Base-by-base conservation (phyloP, 2,113 vertebrate species). In the Phalacrocorax brasilianus region DNA sequence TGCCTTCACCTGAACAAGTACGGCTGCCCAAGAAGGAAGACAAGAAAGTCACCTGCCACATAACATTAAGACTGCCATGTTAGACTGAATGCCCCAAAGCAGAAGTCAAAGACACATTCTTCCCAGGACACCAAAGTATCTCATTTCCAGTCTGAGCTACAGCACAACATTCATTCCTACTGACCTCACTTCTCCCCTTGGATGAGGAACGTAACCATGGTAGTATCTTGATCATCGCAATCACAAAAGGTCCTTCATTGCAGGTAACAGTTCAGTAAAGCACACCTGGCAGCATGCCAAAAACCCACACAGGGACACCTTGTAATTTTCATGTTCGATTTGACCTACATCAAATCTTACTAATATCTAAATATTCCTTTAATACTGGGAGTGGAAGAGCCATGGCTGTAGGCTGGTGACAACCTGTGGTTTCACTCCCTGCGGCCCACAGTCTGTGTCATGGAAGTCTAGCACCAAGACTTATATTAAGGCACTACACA, bases 161-260 rank as follows among this genome's bases (percentile, higher is more conserved):
- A 92, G 73, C n/a, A 68, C 89, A 87, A 40, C 80, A 93, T 91
- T 92, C 70, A 92, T 87, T 93, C 80, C 66, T 30, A 49, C 73
- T 78, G 76, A 93, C 80, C 73, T 93, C 88, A 78, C 70, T 49
- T 30, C 62, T 91, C 85, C 55, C 73, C 42, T 49, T 74, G 85
- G 65, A 89, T 45, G 62, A 90, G 24, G 12, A 91, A 68, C 91
- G 85, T 73, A 11, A 84, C 84, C 73, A 73, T 3, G 0, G 45
- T 38, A 40, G 40, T 73, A 45, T 92, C 96, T 94, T 86, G 84
- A 93, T 89, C 89, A 91, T 50, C 45, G 83, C 76, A 93, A 80
- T 68, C 72, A 75, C 49, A 68, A 58, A 55, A 92, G 4, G 30
- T 49, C 72, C 52, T 49, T 92, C 68, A 35, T 20, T 77, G 44